Evolutionary conservation across 2,797 vertebrate genomes (phyloP).

Genomic region (Amblyopsis hoosieri): DNA sequence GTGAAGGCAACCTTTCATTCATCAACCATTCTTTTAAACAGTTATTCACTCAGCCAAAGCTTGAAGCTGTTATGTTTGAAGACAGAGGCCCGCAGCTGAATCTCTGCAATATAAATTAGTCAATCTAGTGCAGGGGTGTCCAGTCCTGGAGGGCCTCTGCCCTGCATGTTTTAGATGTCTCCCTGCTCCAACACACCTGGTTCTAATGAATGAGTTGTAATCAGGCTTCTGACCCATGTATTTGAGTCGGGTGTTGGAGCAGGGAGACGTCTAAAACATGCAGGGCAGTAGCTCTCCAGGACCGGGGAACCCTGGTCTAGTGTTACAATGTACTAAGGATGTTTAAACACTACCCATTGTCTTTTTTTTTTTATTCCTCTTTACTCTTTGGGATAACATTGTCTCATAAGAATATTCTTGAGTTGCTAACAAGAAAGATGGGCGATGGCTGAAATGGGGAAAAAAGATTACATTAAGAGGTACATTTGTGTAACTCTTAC

Average conservation of each 20-base stretch:
- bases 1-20: neutral
- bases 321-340: slow-evolving; percentile 9
- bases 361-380: neutral
- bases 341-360: slow-evolving; percentile 1
- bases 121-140: neutral
- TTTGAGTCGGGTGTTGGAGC: too few relatives aligned
- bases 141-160: too few relatives aligned
- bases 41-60: slow-evolving; percentile 2
- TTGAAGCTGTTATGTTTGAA: slow-evolving; percentile 1
- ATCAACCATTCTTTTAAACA: neutral
- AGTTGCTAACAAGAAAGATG: neutral
- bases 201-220: too few relatives aligned
- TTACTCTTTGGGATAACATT: neutral
- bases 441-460: slow-evolving; percentile 4
- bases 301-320: neutral
- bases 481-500: neutral
- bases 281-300: too few relatives aligned
- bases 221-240: too few relatives aligned
- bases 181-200: too few relatives aligned
- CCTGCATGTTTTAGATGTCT: too few relatives aligned
- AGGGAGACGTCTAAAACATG: too few relatives aligned
- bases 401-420: neutral
- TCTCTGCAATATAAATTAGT: neutral
- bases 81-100: too few relatives aligned
- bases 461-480: neutral